Evolutionary conservation across 2,113 vertebrate genomes (phyloP).

Genomic region (Maylandia zebra): DNA sequence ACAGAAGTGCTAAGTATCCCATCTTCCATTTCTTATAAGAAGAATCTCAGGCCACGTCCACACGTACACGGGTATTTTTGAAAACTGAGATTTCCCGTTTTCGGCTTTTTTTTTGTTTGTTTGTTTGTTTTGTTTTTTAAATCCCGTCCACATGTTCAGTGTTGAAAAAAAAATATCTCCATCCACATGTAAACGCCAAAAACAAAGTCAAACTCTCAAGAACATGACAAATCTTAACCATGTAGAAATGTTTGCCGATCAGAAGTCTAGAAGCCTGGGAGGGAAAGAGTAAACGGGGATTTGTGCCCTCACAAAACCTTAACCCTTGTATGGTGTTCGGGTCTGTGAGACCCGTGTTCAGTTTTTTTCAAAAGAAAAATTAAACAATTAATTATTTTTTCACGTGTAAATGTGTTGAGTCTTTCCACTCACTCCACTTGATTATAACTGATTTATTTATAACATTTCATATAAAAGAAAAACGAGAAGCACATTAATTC

Average conservation of each 20-base stretch:
- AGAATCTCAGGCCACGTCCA: background rate
- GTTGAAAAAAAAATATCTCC: fast-evolving
- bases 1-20: background rate
- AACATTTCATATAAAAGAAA: too few species aligned
- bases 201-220: background rate
- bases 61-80: too few species aligned
- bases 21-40: background rate
- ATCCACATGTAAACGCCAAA: background rate
- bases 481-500: too few species aligned
- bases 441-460: too few species aligned
- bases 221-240: background rate
- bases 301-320: background rate
- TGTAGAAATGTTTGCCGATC: background rate
- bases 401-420: too few species aligned
- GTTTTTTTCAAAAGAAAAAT: too few species aligned
- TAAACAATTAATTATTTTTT: too few species aligned
- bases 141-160: background rate
- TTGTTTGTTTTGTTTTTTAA: background rate
- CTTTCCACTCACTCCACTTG: too few species aligned
- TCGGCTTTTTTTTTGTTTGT: too few species aligned
- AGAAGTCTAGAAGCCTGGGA: background rate
- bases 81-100: too few species aligned
- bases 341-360: too few species aligned
- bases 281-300: fast-evolving
- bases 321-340: background rate